phyloP scores from a whole-genome alignment of 2,888 invertebrate species.

The Drosophila tripunctata region DNA sequence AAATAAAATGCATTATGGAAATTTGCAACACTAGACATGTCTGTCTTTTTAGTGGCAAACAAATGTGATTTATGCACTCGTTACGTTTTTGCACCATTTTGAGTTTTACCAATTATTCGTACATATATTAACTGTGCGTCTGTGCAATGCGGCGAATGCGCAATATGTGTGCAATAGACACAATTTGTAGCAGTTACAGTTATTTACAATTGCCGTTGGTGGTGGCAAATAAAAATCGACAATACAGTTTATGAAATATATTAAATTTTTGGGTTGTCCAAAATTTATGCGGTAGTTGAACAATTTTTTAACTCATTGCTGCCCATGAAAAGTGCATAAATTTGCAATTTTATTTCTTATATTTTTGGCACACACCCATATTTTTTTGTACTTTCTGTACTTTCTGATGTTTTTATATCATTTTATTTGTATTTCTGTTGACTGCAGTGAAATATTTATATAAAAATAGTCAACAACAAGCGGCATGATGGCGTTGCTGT shows the following conservation, averaged over 20 bases:
- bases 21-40: constrained; percentile 12
- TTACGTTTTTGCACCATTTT: constrained; percentile 10
- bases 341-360: constrained; percentile 62
- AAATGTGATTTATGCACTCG: constrained; percentile 37
- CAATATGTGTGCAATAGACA: constrained; percentile 70
- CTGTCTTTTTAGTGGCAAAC: constrained; percentile 10
- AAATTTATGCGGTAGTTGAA: constrained; percentile 61
- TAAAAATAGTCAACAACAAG: constrained; percentile 57
- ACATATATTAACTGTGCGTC: constrained; percentile 47
- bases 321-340: constrained; percentile 70
- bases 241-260: constrained; percentile 63
- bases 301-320: constrained; percentile 54
- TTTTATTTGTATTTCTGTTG: constrained; percentile 18
- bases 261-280: constrained; percentile 50
- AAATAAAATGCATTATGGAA: constrained; percentile 61
- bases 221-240: constrained; percentile 35
- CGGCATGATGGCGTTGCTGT: constrained; percentile 26
- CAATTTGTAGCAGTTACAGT: constrained; percentile 57
- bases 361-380: constrained; percentile 33
- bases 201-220: constrained; percentile 60
- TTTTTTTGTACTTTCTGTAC: too few relatives aligned
- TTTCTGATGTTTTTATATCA: neutral
- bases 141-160: constrained; percentile 70
- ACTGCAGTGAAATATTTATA: constrained; percentile 51
- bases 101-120: constrained; percentile 23